Base-by-base conservation (phyloP, 2,888 invertebrate species). In the Melinopterus prodromus region DNA sequence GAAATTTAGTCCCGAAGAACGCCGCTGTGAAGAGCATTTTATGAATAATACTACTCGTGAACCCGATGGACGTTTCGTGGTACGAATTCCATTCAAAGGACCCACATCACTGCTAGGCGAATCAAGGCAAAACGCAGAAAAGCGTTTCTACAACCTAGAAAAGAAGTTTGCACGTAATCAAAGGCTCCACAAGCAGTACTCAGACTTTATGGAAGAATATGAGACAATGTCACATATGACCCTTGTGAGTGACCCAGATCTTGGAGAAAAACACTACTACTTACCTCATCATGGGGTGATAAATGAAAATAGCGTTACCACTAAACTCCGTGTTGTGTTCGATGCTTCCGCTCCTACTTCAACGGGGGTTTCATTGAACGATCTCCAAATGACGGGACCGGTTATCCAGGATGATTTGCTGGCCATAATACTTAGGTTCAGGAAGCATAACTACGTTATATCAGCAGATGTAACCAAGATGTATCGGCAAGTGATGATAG, bases 251-350 rank as follows among this genome's bases (percentile, higher is more conserved):
- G 15, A 37, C n/a, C 37, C 69, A 37, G 16, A 81, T 6, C 70
- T 26, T 26, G 78, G 16, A 16, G 14, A 70, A 53, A 16, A 12
- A 7, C 37, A 69, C n/a, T 83, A 81, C 80, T 87, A 85, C 78
- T 71, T 87, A 37, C 86, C 86, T 6, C 87, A 86, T 80, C 86
- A 86, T 75, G 80, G 82, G 5, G 86, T 87, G 3, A 16, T 84
- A 0, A 82, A 83, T 15, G 82, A 82, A 38, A 72, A 80, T 6
- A 85, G 84, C 77, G 16, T 71, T 14, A 84, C 85, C 6, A 86
- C 86, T 0, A 86, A 86, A 78, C 71, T 86, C 15, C 81, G 86
- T n/a, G 84, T 86, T 0, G 87, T 87, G 2, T 87, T 85, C 77
- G 85, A 87, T 77, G 86, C 82, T 7, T 85, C 85, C 1, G 83